phyloP scores from a whole-genome alignment of 2,113 vertebrate genomes.

The Prochilodus magdalenae region DNA sequence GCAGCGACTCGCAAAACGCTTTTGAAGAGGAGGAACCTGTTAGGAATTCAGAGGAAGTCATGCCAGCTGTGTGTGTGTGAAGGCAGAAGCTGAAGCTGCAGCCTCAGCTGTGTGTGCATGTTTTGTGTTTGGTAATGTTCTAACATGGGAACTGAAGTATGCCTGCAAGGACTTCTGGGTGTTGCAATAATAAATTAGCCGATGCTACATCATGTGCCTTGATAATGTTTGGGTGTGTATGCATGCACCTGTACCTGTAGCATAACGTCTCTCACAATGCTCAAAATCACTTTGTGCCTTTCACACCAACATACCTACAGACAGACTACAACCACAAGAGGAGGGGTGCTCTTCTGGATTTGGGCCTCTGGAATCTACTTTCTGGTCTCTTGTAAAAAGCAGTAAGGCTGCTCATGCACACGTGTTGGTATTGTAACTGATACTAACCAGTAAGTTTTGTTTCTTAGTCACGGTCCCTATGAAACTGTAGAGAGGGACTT shows the following conservation, averaged over 20 bases:
- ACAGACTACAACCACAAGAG: background rate
- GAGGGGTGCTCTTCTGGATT: too few relatives aligned
- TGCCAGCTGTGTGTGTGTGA: background rate
- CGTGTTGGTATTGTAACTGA: too few relatives aligned
- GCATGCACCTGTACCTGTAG: background rate
- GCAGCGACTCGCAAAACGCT: conserved; percentile 14
- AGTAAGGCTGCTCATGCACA: too few relatives aligned
- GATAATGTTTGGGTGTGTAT: conserved; percentile 14
- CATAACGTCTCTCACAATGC: too few relatives aligned
- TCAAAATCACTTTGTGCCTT: background rate
- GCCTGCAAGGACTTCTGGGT: conserved; percentile 13
- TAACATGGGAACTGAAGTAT: conserved; percentile 29
- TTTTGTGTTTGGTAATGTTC: background rate
- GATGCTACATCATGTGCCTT: background rate
- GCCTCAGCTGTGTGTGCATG: background rate
- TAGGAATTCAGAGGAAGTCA: conserved; percentile 44
- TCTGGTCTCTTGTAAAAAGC: too few relatives aligned
- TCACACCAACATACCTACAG: background rate
- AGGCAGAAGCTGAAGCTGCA: conserved; percentile 26
- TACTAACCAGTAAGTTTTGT: too few relatives aligned
- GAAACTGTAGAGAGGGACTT: too few relatives aligned
- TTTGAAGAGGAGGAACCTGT: conserved; percentile 39
- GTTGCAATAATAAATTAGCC: conserved; percentile 10
- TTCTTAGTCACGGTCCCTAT: too few relatives aligned
- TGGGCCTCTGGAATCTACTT: too few relatives aligned